Evolutionary conservation across 2,797 vertebrate genomes (phyloP).

Genomic region (Coluber constrictor): DNA sequence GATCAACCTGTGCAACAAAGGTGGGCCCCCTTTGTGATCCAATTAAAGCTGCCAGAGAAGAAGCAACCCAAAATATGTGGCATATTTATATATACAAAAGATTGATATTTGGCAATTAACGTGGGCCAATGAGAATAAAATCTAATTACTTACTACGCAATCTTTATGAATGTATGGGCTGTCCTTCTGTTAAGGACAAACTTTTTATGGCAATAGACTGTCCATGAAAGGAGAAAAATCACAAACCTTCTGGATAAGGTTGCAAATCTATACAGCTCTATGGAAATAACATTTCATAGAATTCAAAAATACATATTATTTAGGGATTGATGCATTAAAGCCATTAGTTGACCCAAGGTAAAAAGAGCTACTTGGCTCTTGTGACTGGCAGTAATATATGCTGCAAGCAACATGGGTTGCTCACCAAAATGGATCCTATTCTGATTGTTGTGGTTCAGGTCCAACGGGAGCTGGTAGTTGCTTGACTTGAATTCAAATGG

Average conservation of each 20-base stretch:
- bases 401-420: background rate
- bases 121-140: slow-evolving; percentile 71
- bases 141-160: slow-evolving; percentile 75
- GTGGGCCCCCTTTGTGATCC: slow-evolving; percentile 73
- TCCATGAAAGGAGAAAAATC: slow-evolving; percentile 45
- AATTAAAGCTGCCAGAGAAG: slow-evolving; percentile 72
- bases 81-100: slow-evolving; percentile 75
- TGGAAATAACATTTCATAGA: background rate
- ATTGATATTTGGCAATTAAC: slow-evolving; percentile 78
- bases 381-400: background rate
- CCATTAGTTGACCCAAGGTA: background rate
- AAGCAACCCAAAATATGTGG: slow-evolving; percentile 64
- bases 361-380: background rate
- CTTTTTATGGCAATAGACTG: slow-evolving; percentile 34
- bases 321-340: background rate
- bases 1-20: slow-evolving; percentile 67
- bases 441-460: background rate
- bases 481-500: background rate
- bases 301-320: background rate
- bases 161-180: slow-evolving; percentile 77
- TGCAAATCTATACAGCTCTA: background rate
- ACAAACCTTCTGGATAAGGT: background rate
- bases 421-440: background rate
- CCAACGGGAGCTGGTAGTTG: background rate
- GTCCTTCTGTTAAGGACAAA: slow-evolving; percentile 60